phyloP scores from a whole-genome alignment of 1,140 invertebrate genomes.

The Harlomillsia oculata region DNA sequence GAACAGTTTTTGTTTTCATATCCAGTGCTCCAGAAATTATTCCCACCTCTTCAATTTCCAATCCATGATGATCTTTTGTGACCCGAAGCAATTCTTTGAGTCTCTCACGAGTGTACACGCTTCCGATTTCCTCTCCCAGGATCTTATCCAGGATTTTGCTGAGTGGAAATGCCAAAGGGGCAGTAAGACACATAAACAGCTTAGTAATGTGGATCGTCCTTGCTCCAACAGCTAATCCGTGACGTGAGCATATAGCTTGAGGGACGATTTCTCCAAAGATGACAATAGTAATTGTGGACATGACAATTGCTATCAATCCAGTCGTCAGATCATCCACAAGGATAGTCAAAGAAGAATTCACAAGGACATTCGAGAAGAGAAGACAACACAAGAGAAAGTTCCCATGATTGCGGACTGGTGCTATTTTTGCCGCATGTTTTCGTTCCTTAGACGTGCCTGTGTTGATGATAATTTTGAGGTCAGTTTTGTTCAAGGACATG shows the following conservation, averaged over 20 bases:
- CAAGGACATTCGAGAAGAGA: conserved; percentile 53
- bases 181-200: conserved; percentile 54
- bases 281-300: conserved; percentile 50
- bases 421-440: conserved; percentile 42
- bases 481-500: conserved; percentile 52
- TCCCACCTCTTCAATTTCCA: conserved; percentile 48
- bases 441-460: conserved; percentile 41
- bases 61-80: conserved; percentile 40
- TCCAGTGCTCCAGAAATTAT: conserved; percentile 51
- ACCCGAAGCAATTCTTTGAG: conserved; percentile 50
- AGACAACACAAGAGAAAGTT: conserved; percentile 56
- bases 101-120: conserved; percentile 53
- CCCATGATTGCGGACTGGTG: conserved; percentile 45
- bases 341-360: conserved; percentile 55
- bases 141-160: conserved; percentile 47
- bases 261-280: conserved; percentile 54
- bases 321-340: conserved; percentile 51
- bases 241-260: conserved; percentile 52
- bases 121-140: conserved; percentile 52
- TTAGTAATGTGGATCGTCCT: conserved; percentile 52
- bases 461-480: conserved; percentile 47
- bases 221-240: conserved; percentile 55
- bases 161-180: conserved; percentile 55
- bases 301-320: conserved; percentile 45
- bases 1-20: conserved; percentile 46